Conservation (phyloP, 2,113 vertebrate genomes). For the Cricetomys ansorgei region DNA sequence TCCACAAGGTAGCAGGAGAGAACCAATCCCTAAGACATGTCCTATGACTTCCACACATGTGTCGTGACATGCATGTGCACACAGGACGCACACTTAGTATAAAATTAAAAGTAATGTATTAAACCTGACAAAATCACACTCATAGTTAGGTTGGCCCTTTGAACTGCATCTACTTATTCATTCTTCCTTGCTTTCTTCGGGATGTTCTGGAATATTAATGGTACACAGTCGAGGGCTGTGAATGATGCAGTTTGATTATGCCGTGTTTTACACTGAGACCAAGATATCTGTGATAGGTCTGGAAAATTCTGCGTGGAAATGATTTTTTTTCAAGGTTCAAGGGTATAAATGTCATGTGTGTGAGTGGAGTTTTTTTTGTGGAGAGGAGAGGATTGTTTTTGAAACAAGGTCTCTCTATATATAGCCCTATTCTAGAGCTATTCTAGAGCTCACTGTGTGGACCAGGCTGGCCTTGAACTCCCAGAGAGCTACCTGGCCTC, state of each 20-base stretch:
- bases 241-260: background rate
- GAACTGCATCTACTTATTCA: background rate
- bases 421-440: background rate
- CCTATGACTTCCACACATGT: background rate
- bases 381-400: background rate
- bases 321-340: background rate
- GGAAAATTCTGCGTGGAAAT: background rate
- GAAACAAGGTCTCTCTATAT: background rate
- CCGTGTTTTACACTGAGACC: background rate
- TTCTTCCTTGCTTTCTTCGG: background rate
- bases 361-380: background rate
- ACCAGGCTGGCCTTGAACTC: background rate
- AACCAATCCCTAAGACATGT: background rate
- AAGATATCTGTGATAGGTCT: background rate
- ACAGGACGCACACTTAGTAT: background rate
- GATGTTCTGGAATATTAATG: background rate
- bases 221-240: background rate
- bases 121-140: slow-evolving; percentile 34
- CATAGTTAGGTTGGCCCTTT: slow-evolving; percentile 10
- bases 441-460: background rate
- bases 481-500: background rate
- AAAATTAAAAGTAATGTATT: background rate
- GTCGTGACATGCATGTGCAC: background rate
- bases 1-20: background rate
- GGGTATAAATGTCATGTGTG: background rate